phyloP scores from a whole-genome alignment of 2,888 invertebrate genomes.

The Ecdyonurus torrentis region DNA sequence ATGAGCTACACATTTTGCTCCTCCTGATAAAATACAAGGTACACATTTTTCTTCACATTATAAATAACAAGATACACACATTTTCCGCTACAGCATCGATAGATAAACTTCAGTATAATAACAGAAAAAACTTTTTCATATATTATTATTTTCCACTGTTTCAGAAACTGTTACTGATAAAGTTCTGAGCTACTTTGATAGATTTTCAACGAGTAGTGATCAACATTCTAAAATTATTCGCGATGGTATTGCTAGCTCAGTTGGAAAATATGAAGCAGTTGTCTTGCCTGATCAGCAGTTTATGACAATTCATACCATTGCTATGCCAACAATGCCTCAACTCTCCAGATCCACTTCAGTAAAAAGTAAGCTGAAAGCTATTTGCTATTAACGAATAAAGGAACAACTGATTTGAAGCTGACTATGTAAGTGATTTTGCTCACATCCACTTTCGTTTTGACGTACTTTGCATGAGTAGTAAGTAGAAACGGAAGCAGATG shows the following conservation, averaged over 20 bases:
- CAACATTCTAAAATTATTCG: neutral
- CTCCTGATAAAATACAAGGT: too few relatives aligned
- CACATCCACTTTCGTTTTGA: too few relatives aligned
- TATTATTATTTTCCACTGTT: neutral
- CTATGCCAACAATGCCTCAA: neutral
- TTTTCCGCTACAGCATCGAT: too few relatives aligned
- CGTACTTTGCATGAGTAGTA: too few relatives aligned
- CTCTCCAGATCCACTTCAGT: conserved; percentile 11
- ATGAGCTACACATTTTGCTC: too few relatives aligned
- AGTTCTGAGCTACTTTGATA: conserved; percentile 3
- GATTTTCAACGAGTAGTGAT: neutral
- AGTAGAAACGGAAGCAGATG: too few relatives aligned
- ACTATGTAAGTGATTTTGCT: too few relatives aligned
- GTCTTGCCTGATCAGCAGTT: neutral
- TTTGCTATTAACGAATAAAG: too few relatives aligned
- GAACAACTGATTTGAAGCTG: too few relatives aligned
- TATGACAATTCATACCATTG: neutral
- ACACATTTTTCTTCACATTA: too few relatives aligned
- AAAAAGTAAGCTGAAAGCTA: too few relatives aligned
- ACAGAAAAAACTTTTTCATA: neutral
- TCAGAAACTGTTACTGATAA: neutral
- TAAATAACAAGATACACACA: too few relatives aligned
- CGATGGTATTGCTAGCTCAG: neutral
- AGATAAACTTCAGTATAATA: neutral
- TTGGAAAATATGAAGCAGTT: conserved; percentile 3